Percentiles rank a stretch among this genome's conserved stretches.
Conservation (phyloP, 2,797 vertebrate species). For the Euphonia xanthogaster region DNA sequence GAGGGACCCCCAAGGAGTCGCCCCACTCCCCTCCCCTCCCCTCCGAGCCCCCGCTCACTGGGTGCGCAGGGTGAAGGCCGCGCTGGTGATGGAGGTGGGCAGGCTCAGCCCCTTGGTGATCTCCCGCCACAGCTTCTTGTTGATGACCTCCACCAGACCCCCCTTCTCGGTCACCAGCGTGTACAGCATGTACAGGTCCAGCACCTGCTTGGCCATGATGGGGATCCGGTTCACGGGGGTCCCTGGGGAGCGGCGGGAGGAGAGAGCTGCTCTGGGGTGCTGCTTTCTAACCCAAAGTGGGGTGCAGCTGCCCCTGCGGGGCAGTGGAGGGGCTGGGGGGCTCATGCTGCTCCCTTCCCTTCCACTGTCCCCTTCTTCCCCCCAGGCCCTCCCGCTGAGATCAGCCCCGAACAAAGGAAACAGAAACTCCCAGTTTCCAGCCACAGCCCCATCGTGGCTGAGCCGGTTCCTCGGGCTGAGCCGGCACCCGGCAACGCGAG, state of each 20-base stretch:
- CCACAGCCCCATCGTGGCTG: not conserved
- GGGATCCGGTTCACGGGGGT: conserved; percentile 97
- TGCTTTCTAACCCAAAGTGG: not conserved
- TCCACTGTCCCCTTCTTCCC: not conserved
- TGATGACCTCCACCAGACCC: conserved; percentile 96
- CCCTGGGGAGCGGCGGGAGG: conserved; percentile 69
- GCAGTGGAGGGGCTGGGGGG: not conserved
- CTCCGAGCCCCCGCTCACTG: conserved; percentile 80
- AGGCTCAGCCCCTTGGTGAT: conserved; percentile 97
- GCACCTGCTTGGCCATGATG: conserved; percentile 98
- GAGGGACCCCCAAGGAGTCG: not conserved
- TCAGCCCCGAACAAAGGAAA: not conserved
- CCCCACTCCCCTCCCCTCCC: not conserved
- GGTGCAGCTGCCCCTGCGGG: not conserved
- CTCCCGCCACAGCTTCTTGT: conserved; percentile 98
- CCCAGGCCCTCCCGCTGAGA: not conserved
- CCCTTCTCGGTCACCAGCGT: conserved; percentile 96
- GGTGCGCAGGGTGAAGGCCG: conserved; percentile 96
- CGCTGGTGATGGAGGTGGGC: conserved; percentile 98
- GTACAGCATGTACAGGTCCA: conserved; percentile 97
- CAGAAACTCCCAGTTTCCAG: conserved; percentile 1
- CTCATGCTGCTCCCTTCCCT: not conserved
- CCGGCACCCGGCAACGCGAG: not conserved
- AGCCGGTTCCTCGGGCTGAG: not conserved
- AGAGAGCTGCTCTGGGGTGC: not conserved